A percentile compares a stretch with the other conserved stretches of the same genome.
These are phyloP conservation scores for Phocides pigmalion DNA, from an alignment of 1,140 invertebrate species.

Conservation along the genomic window DNA sequence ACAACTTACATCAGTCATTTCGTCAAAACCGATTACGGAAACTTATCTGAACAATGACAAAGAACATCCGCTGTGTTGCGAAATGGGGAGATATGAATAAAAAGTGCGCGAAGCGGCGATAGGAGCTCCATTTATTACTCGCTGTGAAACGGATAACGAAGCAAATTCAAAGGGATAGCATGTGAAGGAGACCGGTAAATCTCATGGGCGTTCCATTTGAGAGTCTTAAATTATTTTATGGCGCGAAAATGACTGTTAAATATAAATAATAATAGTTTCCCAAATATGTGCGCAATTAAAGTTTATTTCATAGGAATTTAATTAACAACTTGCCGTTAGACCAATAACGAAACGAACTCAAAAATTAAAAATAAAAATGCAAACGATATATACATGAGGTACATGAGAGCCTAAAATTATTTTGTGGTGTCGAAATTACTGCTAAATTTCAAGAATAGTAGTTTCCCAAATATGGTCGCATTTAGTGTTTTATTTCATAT, in stretches of 20 bases:
- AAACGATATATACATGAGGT: too few species aligned
- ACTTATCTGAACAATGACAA: constrained; percentile 26
- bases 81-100: constrained; percentile 27
- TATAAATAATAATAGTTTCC: too few species aligned
- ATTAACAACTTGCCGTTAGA: too few species aligned
- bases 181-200: constrained; percentile 8
- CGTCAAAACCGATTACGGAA: constrained; percentile 2
- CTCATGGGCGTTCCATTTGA: not conserved
- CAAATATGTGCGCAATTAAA: too few species aligned
- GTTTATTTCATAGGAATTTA: too few species aligned
- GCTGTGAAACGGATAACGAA: constrained; percentile 24
- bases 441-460: not conserved
- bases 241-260: not conserved
- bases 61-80: constrained; percentile 8
- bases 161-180: constrained; percentile 20
- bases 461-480: too few species aligned
- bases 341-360: too few species aligned
- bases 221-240: not conserved
- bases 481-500: too few species aligned
- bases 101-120: constrained; percentile 20
- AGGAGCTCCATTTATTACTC: constrained; percentile 25
- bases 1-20: constrained; percentile 11
- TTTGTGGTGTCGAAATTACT: too few species aligned
- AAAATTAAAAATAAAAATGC: too few species aligned
- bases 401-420: too few species aligned